Conservation (phyloP, 1,140 invertebrate species). For the Drosophila mayri region DNA sequence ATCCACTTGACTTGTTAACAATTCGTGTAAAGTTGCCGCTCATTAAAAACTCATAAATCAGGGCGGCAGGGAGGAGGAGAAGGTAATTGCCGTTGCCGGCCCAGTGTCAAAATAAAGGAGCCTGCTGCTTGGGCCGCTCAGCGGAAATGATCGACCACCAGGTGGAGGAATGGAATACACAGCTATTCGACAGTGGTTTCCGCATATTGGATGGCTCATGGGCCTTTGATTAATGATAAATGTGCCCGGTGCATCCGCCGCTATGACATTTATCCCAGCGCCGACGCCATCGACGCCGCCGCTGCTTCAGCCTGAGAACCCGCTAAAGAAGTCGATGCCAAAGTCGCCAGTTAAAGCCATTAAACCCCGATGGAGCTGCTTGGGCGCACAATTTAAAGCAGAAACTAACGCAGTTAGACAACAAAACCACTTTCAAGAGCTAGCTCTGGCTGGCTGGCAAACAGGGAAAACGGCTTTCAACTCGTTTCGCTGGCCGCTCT, state of each 20-base stretch:
- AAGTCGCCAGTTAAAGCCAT: slow-evolving; percentile 37
- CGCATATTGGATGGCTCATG: slow-evolving; percentile 68
- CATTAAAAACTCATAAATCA: slow-evolving; percentile 83
- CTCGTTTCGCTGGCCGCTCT: slow-evolving; percentile 64
- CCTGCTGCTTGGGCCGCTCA: background rate
- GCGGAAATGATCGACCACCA: slow-evolving; percentile 69
- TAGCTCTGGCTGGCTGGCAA: slow-evolving; percentile 45
- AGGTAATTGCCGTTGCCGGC: slow-evolving; percentile 67
- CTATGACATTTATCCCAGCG: slow-evolving; percentile 72
- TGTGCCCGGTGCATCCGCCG: slow-evolving; percentile 67
- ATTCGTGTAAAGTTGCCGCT: slow-evolving; percentile 81
- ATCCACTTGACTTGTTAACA: slow-evolving; percentile 71
- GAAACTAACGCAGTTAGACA: slow-evolving; percentile 81
- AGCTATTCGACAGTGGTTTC: slow-evolving; percentile 52
- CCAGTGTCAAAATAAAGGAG: slow-evolving; percentile 67
- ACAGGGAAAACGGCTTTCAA: slow-evolving; percentile 82
- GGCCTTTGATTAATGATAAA: slow-evolving; percentile 79
- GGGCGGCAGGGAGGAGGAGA: slow-evolving; percentile 33
- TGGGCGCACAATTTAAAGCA: slow-evolving; percentile 77
- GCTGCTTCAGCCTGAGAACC: slow-evolving; percentile 33
- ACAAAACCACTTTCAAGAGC: slow-evolving; percentile 80
- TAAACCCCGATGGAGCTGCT: slow-evolving; percentile 54
- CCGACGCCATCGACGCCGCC: background rate
- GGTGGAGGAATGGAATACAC: slow-evolving; percentile 31
- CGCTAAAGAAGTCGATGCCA: slow-evolving; percentile 18